A percentile compares a stretch with the other conserved stretches of the same genome.
Conservation (phyloP, 2,888 invertebrate species). For the Brenthis daphne region DNA sequence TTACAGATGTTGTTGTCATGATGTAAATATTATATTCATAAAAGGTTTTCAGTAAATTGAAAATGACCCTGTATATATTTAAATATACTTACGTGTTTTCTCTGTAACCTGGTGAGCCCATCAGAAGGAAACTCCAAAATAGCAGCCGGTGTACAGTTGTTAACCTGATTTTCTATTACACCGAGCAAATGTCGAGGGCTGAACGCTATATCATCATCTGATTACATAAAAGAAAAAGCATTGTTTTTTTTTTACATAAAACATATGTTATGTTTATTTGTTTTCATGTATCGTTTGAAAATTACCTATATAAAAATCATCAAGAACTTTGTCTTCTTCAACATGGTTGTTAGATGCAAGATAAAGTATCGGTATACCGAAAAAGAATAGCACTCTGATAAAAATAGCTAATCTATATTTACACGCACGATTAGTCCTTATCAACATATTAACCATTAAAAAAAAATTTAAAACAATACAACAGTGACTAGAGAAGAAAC, state of each 20-base stretch:
- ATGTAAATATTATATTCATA: too few relatives aligned
- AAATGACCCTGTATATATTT: too few relatives aligned
- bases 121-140: conserved; percentile 91
- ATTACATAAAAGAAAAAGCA: background rate
- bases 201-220: conserved; percentile 32
- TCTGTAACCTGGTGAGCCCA: conserved; percentile 85
- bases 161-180: conserved; percentile 46
- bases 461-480: conserved; percentile 41
- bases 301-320: conserved; percentile 45
- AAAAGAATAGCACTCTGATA: conserved; percentile 61
- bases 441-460: conserved; percentile 72
- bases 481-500: conserved; percentile 42
- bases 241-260: too few relatives aligned
- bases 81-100: conserved; percentile 73
- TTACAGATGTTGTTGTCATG: too few relatives aligned
- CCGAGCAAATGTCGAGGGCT: conserved; percentile 56
- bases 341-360: conserved; percentile 44
- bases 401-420: conserved; percentile 56
- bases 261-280: background rate
- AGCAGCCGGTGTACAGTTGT: conserved; percentile 88
- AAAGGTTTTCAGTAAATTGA: too few relatives aligned
- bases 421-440: conserved; percentile 67
- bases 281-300: conserved; percentile 18
- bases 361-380: conserved; percentile 63
- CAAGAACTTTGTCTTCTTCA: background rate